A percentile compares a stretch with the other conserved stretches of the same genome.
Evolutionary conservation across 2,888 invertebrate species (phyloP).

Genomic region (Drosophila emarginata): DNA sequence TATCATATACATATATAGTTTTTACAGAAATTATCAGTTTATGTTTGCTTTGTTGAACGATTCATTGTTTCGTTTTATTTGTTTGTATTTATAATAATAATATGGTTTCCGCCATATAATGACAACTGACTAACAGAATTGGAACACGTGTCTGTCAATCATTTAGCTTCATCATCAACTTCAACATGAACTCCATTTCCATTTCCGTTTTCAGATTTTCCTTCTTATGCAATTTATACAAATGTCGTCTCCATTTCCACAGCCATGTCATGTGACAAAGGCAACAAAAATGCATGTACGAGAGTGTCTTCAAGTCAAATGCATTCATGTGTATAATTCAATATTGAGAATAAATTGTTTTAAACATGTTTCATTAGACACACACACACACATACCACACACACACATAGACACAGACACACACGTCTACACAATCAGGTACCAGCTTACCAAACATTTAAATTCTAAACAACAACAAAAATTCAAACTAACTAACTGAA

Average conservation of each 20-base stretch:
- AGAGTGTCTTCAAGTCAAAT: constrained; percentile 53
- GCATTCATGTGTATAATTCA: constrained; percentile 73
- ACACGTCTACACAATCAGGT: constrained; percentile 10
- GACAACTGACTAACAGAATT: neutral
- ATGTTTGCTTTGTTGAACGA: too few species aligned
- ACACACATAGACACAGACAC: constrained; percentile 13
- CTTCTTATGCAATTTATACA: neutral
- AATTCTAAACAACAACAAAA: constrained; percentile 47
- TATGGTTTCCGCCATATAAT: neutral
- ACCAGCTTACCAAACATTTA: constrained; percentile 38
- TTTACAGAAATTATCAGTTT: too few species aligned
- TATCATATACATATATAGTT: too few species aligned
- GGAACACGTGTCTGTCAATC: neutral
- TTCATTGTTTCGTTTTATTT: too few species aligned
- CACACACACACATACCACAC: constrained; percentile 46
- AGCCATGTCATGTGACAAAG: constrained; percentile 18
- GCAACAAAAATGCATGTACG: constrained; percentile 15
- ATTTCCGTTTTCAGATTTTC: neutral
- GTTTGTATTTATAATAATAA: too few species aligned
- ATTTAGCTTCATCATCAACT: neutral
- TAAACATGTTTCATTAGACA: constrained; percentile 77
- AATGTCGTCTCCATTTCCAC: neutral
- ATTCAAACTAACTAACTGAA: constrained; percentile 34
- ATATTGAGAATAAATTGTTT: constrained; percentile 78
- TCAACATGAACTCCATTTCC: neutral